Conservation (phyloP, 2,113 vertebrate species). For the Epinephelus cyanopodus region DNA sequence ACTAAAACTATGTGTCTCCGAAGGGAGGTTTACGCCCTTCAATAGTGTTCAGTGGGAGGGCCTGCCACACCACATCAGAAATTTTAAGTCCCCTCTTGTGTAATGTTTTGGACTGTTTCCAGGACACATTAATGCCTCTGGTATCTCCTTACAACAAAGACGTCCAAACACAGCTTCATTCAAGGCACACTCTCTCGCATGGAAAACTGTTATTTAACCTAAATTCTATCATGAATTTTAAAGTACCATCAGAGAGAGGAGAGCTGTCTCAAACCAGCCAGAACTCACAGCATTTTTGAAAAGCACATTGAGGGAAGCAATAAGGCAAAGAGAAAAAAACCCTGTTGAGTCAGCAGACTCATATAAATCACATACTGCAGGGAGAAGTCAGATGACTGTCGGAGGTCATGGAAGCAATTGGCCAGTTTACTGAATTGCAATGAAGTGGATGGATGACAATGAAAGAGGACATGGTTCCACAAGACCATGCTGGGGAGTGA, state of each 20-base stretch:
- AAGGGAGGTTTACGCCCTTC: conserved; percentile 69
- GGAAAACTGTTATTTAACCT: conserved; percentile 23
- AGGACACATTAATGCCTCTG: conserved; percentile 62
- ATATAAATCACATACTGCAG: conserved; percentile 67
- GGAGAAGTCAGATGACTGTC: conserved; percentile 77
- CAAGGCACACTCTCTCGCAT: not conserved
- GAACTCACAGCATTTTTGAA: conserved; percentile 14
- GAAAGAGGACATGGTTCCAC: conserved; percentile 19
- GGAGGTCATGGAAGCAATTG: conserved; percentile 60
- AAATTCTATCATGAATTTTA: not conserved
- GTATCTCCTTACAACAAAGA: conserved; percentile 50
- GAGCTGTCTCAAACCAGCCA: conserved; percentile 1
- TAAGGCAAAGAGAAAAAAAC: conserved; percentile 12
- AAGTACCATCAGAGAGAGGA: not conserved
- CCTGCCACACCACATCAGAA: conserved; percentile 69
- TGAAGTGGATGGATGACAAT: conserved; percentile 44
- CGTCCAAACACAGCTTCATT: conserved; percentile 35
- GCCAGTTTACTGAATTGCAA: conserved; percentile 57
- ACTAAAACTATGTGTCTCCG: conserved; percentile 65
- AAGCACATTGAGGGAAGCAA: conserved; percentile 21
- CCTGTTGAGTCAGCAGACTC: conserved; percentile 73
- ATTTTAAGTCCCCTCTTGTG: conserved; percentile 64
- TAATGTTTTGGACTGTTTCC: conserved; percentile 70
- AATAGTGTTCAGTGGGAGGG: conserved; percentile 59
- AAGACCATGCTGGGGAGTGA: conserved; percentile 30